Evolutionary conservation across 2,888 invertebrate species (phyloP).

Genomic region (Callosobruchus maculatus): DNA sequence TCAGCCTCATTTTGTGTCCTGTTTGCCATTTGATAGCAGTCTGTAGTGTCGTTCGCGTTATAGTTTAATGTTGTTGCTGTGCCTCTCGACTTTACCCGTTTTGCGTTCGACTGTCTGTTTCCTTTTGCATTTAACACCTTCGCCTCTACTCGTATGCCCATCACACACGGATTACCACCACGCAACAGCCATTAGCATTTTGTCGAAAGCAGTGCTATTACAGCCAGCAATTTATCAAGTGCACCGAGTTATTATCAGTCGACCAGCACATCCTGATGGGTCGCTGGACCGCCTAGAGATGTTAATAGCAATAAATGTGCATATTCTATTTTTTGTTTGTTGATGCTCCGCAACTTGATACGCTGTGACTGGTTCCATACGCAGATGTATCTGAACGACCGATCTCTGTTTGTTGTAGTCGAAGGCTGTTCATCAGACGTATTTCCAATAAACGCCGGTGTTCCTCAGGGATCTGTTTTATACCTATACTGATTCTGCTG

Average conservation of each 20-base stretch:
- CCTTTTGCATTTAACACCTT: background rate
- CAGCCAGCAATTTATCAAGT: background rate
- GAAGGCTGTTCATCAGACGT: too few relatives aligned
- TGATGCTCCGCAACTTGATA: background rate
- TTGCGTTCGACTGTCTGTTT: background rate
- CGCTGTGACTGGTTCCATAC: background rate
- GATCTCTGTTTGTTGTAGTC: too few relatives aligned
- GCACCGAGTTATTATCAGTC: background rate
- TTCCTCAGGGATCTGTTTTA: too few relatives aligned
- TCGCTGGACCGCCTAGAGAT: background rate
- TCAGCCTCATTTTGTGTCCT: too few relatives aligned
- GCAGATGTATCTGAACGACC: background rate
- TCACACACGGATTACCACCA: background rate
- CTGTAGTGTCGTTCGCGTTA: too few relatives aligned
- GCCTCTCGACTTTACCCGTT: background rate
- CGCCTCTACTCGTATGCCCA: background rate
- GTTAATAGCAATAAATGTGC: background rate
- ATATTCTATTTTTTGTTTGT: background rate
- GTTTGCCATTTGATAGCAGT: too few relatives aligned
- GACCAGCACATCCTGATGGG: background rate
- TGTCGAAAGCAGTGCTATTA: background rate
- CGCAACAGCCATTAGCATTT: background rate
- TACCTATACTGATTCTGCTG: too few relatives aligned
- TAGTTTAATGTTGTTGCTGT: background rate
- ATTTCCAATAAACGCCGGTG: too few relatives aligned